Base-by-base conservation (phyloP, 2,888 invertebrate species). In the Sycophila texana region DNA sequence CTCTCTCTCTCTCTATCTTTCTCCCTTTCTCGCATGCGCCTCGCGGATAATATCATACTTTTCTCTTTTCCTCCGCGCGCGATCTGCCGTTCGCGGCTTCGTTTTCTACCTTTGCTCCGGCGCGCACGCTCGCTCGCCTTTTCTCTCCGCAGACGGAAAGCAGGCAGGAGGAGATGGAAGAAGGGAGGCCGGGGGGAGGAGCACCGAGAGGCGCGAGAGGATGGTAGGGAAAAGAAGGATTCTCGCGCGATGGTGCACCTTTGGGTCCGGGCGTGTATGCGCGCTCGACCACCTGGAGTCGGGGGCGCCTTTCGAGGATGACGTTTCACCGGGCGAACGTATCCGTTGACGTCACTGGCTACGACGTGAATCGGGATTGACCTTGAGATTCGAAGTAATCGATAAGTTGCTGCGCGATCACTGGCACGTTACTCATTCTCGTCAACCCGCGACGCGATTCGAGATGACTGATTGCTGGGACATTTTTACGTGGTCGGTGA, bases 351-450 rank as follows among this genome's bases (percentile, higher is more conserved):
- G 74, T 81, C 81, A 66, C 55, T 13, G 57, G 39, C 57, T 72
- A 55, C 67, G 26, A 13, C 58, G 39, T 20, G 68, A 20, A 7
- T 2, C 39, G 39, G 47, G 61, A 53, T 57, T 51, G 77, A 81
- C 81, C 81, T 81, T 81, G 77, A 61, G 77, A 74, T 81, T 22
- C 67, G 53, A 77, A 71, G 53, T 57, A 72, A 81, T 81, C 77
- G 77, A 81, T 81, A 77, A 81, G 70, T 51, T 13, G 47, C 18
- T 49, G 61, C 20, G 58, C 58, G 30, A 2, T 57, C 67, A 22
- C 30, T 51, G 30, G 7, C 14, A 4, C 20, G n/a, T 30, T 57
- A 47, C n/a, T 71, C 47, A 55, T 61, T 18, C 22, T 18, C 55
- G 58, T 53, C 3, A 7, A 0, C 22, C 12, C n/a, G 16, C 58